phyloP scores from a whole-genome alignment of 2,888 invertebrate species.

The Meghimatium bilineatum region DNA sequence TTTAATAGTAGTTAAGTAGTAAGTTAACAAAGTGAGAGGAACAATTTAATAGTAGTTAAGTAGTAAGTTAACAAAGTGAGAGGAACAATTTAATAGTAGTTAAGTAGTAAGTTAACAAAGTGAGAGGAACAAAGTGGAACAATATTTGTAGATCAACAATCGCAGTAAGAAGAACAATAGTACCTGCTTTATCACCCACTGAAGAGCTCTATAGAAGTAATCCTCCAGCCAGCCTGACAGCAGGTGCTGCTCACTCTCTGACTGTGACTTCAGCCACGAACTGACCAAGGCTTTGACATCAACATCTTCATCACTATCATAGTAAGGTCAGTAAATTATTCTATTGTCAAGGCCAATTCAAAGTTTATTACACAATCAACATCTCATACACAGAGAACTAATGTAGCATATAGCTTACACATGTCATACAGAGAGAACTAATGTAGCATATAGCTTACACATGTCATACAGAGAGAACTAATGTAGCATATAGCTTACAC shows the following conservation, averaged over 20 bases:
- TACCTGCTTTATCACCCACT: slow-evolving; percentile 82
- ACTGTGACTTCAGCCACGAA: slow-evolving; percentile 81
- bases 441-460: too few relatives aligned
- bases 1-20: too few relatives aligned
- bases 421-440: not conserved
- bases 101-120: not conserved
- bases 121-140: not conserved
- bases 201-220: slow-evolving; percentile 82
- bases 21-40: too few relatives aligned
- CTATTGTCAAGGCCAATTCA: not conserved
- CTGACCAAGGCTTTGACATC: slow-evolving; percentile 82
- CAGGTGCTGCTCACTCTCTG: slow-evolving; percentile 79
- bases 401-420: not conserved
- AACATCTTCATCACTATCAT: slow-evolving; percentile 84
- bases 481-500: too few relatives aligned
- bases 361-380: not conserved
- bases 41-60: too few relatives aligned
- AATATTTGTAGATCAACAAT: too few relatives aligned
- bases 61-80: too few relatives aligned
- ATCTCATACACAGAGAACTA: too few relatives aligned
- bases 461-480: too few relatives aligned
- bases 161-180: not conserved
- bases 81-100: not conserved
- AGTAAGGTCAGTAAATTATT: not conserved
- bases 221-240: slow-evolving; percentile 82